A percentile compares a stretch with the other conserved stretches of the same genome.
These are phyloP conservation scores for Drosophila leonis DNA, from an alignment of 2,888 invertebrate genomes.

Conservation along the genomic window DNA sequence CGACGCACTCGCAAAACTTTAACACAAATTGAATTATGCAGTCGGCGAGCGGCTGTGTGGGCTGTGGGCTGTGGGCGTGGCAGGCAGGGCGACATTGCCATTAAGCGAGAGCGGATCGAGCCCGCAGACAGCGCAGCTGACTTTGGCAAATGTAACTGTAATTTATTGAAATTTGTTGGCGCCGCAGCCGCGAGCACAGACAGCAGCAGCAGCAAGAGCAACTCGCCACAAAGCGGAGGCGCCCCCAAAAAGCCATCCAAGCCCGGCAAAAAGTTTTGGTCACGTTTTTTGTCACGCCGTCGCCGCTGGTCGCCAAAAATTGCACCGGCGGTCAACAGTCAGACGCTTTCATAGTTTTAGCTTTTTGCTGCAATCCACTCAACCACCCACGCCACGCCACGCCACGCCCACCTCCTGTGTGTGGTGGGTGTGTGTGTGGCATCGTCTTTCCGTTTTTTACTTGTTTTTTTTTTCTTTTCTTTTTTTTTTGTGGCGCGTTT, in stretches of 20 bases:
- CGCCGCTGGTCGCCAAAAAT: conserved; percentile 60
- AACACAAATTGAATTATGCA: conserved; percentile 77
- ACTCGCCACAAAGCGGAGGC: conserved; percentile 25
- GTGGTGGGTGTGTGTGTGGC: background rate
- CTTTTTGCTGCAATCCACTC: conserved; percentile 8
- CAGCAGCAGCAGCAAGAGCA: conserved; percentile 19
- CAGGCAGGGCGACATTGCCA: conserved; percentile 29
- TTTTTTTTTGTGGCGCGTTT: background rate
- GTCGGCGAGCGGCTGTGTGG: conserved; percentile 27
- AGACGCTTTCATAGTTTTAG: conserved; percentile 49
- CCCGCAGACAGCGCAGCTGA: conserved; percentile 48
- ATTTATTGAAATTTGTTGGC: conserved; percentile 79
- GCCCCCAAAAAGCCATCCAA: conserved; percentile 23
- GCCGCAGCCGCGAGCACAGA: conserved; percentile 55
- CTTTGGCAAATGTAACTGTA: conserved; percentile 77
- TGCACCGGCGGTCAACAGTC: conserved; percentile 68
- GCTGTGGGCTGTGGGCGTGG: background rate
- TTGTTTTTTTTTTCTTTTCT: background rate
- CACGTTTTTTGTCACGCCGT: conserved; percentile 73
- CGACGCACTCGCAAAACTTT: conserved; percentile 73
- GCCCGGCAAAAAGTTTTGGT: conserved; percentile 61
- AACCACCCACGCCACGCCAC: background rate
- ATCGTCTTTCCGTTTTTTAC: background rate
- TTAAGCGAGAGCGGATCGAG: conserved; percentile 54
- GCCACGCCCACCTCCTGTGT: no score